phyloP scores from a whole-genome alignment of 2,888 invertebrate species.

The Drosophila villosipedis region DNA sequence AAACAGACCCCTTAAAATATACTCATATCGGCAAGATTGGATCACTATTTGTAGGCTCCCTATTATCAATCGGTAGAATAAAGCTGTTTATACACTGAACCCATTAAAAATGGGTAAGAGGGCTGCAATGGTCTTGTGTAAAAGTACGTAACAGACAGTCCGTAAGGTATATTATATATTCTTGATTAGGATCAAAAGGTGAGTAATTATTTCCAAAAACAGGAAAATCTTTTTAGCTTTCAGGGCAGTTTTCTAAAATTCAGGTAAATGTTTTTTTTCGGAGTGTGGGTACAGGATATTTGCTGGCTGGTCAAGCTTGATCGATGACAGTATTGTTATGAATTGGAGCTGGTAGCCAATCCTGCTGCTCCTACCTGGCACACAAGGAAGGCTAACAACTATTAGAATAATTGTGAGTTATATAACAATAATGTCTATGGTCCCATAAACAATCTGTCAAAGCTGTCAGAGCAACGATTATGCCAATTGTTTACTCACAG shows the following conservation, averaged over 20 bases:
- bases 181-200: background rate
- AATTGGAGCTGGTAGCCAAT: background rate
- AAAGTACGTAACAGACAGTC: background rate
- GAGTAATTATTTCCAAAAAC: background rate
- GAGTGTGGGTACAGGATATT: background rate
- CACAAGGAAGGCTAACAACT: constrained; percentile 9
- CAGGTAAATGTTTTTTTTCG: background rate
- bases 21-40: background rate
- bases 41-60: background rate
- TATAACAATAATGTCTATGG: constrained; percentile 4
- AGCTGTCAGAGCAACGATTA: constrained; percentile 64
- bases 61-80: background rate
- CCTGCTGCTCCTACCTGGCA: background rate
- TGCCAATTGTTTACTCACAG: constrained; percentile 63
- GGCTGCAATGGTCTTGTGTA: background rate
- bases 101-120: background rate
- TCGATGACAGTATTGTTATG: background rate
- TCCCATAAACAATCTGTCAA: constrained; percentile 66
- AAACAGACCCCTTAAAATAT: background rate
- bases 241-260: background rate
- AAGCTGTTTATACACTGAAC: background rate
- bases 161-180: background rate
- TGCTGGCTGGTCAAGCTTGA: background rate
- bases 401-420: background rate
- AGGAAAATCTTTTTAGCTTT: background rate